These are phyloP conservation scores for Nomada fucata DNA, from an alignment of 2,888 invertebrate genomes.

Conservation along the genomic window DNA sequence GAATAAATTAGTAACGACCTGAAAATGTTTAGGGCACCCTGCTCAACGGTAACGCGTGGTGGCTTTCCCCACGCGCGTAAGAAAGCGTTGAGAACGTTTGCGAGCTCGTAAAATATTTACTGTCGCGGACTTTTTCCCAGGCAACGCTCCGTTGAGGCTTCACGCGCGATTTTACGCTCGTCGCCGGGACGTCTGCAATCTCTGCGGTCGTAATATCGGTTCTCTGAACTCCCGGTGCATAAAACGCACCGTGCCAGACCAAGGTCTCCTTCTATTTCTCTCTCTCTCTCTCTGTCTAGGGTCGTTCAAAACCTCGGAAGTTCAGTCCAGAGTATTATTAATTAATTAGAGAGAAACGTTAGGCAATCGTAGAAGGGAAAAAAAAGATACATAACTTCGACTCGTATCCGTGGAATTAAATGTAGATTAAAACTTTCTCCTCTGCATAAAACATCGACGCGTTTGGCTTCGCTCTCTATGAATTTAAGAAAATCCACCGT, in stretches of 20 bases:
- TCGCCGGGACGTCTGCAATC: neutral
- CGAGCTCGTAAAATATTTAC: slow-evolving; percentile 24
- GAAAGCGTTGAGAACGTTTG: slow-evolving; percentile 22
- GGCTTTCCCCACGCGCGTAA: neutral
- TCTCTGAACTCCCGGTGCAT: neutral
- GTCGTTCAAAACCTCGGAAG: no score
- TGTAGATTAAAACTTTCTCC: slow-evolving; percentile 9
- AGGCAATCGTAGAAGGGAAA: no score
- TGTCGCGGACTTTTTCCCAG: neutral
- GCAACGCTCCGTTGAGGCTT: neutral
- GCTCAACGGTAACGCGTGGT: neutral
- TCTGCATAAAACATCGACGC: neutral
- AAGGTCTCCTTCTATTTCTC: no score
- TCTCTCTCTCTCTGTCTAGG: no score
- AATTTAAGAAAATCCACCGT: slow-evolving; percentile 2
- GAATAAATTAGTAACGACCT: slow-evolving; percentile 33
- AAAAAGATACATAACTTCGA: no score
- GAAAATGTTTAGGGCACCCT: slow-evolving; percentile 4
- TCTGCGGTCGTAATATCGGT: neutral
- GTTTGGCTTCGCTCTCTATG: slow-evolving; percentile 4
- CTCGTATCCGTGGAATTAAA: neutral
- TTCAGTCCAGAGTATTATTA: no score
- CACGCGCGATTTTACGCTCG: slow-evolving; percentile 14
- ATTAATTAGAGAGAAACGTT: no score
- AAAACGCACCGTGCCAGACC: neutral